Base-by-base conservation (phyloP, 2,888 invertebrate genomes). In the Oeneis ivallda region DNA sequence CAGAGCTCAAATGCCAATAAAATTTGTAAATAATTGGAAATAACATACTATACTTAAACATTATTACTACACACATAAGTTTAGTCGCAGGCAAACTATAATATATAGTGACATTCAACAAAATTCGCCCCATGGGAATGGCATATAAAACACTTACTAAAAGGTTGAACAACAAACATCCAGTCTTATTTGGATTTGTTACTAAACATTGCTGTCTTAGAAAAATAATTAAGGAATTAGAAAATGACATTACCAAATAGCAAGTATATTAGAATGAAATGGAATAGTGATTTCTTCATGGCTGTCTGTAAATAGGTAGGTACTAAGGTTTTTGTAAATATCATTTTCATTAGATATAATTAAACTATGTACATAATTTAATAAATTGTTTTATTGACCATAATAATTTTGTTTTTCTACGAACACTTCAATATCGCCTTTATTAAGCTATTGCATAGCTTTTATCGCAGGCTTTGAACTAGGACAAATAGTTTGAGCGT, bases 321-420 rank as follows among this genome's bases (percentile, higher is more conserved):
- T 37, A 19, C 6, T 19, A 60, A 60, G 39, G 19, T 26, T 52
- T 37, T 61, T 61, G 61, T 61, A 61, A 61, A 61, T 61, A 61
- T 59, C 1, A 0, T 26, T 17, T 34, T 26, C 26, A 26, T 26
- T 19, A 49, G 19, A 11, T 59, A 34, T 17, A 49, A 43, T 39
- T 17, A 50, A 26, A 26, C 5, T 60, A 37, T 47, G 34, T 59
- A 37, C 9, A 34, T 50, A 50, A 49, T 5, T 26, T 26, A 26
- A 39, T 11, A 60, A 50, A 34, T 47, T 47, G 45, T 47, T 49
- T 15, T 59, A 47, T 37, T 17, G 6, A 54, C 37, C 15, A 1
- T 10, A 37, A 5, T 9, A 9, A 2, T 53, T 32, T 52, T 52
- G 26, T 26, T 26, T 26, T 26, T 26, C 26, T 26, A 26, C 26